Evolutionary conservation across 2,113 vertebrate genomes (phyloP).

Genomic region (Lepidothrix coronata): DNA sequence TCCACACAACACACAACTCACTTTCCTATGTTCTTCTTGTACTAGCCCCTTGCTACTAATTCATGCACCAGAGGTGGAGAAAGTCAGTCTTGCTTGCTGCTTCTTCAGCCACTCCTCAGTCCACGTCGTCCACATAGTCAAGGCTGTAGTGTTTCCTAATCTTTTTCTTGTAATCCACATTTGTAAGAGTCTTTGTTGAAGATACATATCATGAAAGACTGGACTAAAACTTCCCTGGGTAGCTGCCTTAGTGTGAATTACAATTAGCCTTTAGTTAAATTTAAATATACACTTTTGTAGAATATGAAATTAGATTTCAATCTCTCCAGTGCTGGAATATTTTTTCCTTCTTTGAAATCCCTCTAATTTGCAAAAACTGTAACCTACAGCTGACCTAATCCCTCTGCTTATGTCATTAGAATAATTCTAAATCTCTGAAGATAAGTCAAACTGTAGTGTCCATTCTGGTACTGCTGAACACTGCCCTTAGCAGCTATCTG

Average conservation of each 20-base stretch:
- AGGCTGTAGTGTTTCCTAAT: background rate
- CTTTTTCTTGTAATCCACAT: background rate
- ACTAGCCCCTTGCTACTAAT: background rate
- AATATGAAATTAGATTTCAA: background rate
- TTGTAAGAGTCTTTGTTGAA: background rate
- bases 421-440: constrained; percentile 34
- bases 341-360: constrained; percentile 3
- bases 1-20: background rate
- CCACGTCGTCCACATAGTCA: background rate
- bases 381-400: constrained; percentile 15
- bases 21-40: background rate
- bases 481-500: background rate
- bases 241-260: background rate
- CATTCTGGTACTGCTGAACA: background rate
- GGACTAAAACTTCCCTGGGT: background rate
- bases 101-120: background rate
- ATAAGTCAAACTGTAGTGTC: background rate
- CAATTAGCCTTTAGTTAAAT: background rate
- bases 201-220: background rate
- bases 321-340: background rate
- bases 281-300: background rate
- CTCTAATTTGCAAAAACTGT: constrained; percentile 11
- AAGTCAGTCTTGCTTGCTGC: background rate
- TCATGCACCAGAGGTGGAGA: background rate
- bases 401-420: constrained; percentile 23